Conservation (phyloP, 2,888 invertebrate genomes). For the Agriopis aurantiaria region DNA sequence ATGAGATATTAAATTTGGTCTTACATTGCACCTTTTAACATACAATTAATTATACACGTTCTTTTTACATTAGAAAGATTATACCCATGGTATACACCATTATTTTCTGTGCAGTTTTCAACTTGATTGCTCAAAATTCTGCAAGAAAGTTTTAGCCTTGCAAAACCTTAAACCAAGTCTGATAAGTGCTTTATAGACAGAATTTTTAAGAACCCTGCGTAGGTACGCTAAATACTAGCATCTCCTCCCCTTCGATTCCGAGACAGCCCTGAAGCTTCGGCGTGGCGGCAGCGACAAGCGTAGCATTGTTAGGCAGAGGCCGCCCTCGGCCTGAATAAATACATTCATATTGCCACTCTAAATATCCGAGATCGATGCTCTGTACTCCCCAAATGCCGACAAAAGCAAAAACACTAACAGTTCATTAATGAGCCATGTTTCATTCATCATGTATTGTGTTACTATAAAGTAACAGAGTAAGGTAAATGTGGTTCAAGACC, state of each 20-base stretch:
- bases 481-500: background rate
- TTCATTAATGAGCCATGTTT: constrained; percentile 20
- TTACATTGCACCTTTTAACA: too few relatives aligned
- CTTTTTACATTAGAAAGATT: too few relatives aligned
- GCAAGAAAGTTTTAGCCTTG: too few relatives aligned
- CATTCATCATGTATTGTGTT: constrained; percentile 10
- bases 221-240: background rate
- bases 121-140: too few relatives aligned
- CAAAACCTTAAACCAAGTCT: too few relatives aligned
- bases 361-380: constrained; percentile 78
- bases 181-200: too few relatives aligned
- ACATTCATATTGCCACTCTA: constrained; percentile 86
- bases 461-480: background rate
- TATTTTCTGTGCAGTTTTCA: too few relatives aligned
- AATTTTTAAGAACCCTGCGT: background rate
- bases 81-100: too few relatives aligned
- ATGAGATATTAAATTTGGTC: too few relatives aligned
- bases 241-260: background rate
- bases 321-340: constrained; percentile 85
- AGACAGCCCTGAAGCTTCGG: constrained; percentile 67
- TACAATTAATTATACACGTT: too few relatives aligned
- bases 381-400: constrained; percentile 61
- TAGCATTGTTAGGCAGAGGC: constrained; percentile 84
- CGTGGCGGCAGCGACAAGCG: constrained; percentile 80
- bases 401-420: constrained; percentile 51